Base-by-base conservation (phyloP, 2,888 invertebrate species). In the Trachelus troglodyta region DNA sequence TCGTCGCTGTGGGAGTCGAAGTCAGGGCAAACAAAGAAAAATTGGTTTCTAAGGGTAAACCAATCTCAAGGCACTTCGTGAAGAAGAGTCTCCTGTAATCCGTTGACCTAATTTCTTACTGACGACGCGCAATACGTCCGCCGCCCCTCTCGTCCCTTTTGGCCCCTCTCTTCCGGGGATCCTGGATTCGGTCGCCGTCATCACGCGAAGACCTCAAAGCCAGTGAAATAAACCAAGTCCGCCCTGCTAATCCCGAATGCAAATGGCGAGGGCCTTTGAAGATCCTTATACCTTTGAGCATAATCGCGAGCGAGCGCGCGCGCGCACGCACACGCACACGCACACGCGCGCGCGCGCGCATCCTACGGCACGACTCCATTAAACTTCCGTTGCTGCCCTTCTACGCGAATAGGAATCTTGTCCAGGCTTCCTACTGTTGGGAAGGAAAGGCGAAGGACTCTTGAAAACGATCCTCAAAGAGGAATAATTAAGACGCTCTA, bases 191-290 rank as follows among this genome's bases (percentile, higher is more conserved):
- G 34, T 34, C 12, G 30, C 12, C 71, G 69, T 33, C 68, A 76
- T 75, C 15, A 6, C 40, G 15, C 40, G 40, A 6, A 40, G 40
- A 6, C 40, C 40, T 40, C 40, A 40, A 40, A 40, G 40, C 40
- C 40, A 40, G 40, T 15, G 40, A 15, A 69, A 69, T 69, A 69
- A 69, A 33, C 69, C 15, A 69, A 69, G 69, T 33, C 30, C 69
- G 78, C 80, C 81, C 80, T 78, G 82, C 83, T 83, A 87, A 88
- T 87, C 86, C 82, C 77, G 81, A 86, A 88, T 88, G 88, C 85
- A 88, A 88, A 88, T 88, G 85, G 86, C 81, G 78, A 79, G 73
- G 76, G 82, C 85, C 86, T 88, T 88, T 88, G 86, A 87, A 85
- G 85, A 85, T 85, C 86, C 83, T 83, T 82, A 80, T 83, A 83